phyloP scores from a whole-genome alignment of 2,113 vertebrate species.

The Clarias macrocephalus region DNA sequence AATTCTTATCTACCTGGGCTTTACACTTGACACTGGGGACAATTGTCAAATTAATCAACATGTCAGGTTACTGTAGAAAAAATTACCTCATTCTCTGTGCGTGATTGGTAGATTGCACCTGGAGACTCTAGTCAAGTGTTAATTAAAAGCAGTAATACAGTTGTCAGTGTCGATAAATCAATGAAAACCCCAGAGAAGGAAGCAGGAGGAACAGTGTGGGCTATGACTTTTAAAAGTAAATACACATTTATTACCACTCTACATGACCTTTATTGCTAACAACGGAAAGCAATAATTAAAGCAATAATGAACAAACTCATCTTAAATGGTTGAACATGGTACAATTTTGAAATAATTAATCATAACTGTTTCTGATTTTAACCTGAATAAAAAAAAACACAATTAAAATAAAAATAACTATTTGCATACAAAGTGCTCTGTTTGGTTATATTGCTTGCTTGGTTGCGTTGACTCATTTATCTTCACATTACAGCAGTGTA shows the following conservation, averaged over 20 bases:
- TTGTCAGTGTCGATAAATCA: conserved; percentile 74
- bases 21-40: conserved; percentile 65
- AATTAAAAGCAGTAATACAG: conserved; percentile 76
- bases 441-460: neutral
- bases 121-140: conserved; percentile 64
- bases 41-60: conserved; percentile 74
- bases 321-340: neutral
- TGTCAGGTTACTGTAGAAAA: conserved; percentile 67
- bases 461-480: no score
- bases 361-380: neutral
- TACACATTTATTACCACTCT: conserved; percentile 3
- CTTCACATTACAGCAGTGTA: no score
- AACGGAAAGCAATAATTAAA: neutral
- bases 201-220: conserved; percentile 40
- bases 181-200: conserved; percentile 49
- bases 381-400: neutral
- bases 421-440: neutral
- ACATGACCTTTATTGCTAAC: conserved; percentile 4
- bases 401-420: neutral
- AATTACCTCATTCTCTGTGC: conserved; percentile 69
- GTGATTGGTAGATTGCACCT: conserved; percentile 69
- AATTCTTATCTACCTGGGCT: conserved; percentile 65
- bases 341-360: neutral
- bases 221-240: conserved; percentile 48
- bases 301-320: neutral